Conservation (phyloP, 2,797 vertebrate genomes). For the Rhinella marina region DNA sequence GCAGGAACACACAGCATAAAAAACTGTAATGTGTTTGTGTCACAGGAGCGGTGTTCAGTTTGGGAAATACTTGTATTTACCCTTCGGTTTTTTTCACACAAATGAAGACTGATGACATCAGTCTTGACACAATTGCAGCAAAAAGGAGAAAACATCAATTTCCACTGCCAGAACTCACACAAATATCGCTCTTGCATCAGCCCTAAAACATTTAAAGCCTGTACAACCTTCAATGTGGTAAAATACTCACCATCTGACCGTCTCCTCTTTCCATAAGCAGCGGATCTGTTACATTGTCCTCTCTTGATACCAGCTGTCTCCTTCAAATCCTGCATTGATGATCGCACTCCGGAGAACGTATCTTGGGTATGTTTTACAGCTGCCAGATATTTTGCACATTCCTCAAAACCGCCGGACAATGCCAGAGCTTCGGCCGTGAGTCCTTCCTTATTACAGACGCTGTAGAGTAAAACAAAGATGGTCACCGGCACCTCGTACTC, state of each 20-base stretch:
- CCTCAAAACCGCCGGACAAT: constrained; percentile 73
- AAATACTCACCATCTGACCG: constrained; percentile 68
- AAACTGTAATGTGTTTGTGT: too few relatives aligned
- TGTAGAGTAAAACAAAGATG: constrained; percentile 63
- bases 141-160: too few relatives aligned
- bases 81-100: too few relatives aligned
- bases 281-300: constrained; percentile 55
- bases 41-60: too few relatives aligned
- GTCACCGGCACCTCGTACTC: background rate
- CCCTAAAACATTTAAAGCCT: too few relatives aligned
- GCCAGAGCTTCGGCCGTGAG: constrained; percentile 81
- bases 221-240: background rate
- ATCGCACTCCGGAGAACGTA: constrained; percentile 62
- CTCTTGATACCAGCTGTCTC: constrained; percentile 68
- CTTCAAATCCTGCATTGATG: constrained; percentile 8
- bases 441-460: constrained; percentile 78
- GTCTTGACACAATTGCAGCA: too few relatives aligned
- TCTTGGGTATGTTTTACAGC: constrained; percentile 70
- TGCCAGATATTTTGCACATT: constrained; percentile 77
- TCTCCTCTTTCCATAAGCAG: constrained; percentile 72
- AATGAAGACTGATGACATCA: too few relatives aligned
- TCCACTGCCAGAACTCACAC: too few relatives aligned
- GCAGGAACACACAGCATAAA: too few relatives aligned
- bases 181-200: too few relatives aligned
- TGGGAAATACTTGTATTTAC: too few relatives aligned